These are phyloP conservation scores for Spinus olivaceus DNA, from an alignment of 2,797 vertebrate species.

Conservation along the genomic window DNA sequence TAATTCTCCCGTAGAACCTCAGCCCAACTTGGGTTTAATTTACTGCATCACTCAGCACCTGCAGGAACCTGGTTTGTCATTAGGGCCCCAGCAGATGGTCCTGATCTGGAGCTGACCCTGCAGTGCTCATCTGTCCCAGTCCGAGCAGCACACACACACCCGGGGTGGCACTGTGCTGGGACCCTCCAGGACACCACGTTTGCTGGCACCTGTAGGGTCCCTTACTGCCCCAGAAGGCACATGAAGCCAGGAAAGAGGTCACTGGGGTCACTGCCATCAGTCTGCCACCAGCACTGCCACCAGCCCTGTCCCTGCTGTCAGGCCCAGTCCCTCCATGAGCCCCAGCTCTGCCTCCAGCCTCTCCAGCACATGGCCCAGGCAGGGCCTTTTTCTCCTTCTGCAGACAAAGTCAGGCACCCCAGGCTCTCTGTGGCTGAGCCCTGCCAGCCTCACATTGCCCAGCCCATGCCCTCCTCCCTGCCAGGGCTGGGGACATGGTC, in stretches of 20 bases:
- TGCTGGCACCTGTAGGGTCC: neutral
- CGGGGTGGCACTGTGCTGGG: fast-evolving
- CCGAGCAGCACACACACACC: neutral
- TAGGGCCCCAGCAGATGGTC: neutral
- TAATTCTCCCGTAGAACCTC: neutral
- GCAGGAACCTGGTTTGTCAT: neutral
- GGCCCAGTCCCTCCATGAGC: neutral
- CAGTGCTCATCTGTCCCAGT: neutral
- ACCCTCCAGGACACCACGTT: fast-evolving
- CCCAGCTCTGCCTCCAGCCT: neutral
- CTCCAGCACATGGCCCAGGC: neutral
- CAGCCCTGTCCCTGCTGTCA: too few relatives aligned
- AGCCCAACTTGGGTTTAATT: neutral
- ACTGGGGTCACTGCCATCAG: neutral
- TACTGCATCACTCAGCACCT: neutral
- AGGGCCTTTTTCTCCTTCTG: neutral
- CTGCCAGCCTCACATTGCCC: neutral
- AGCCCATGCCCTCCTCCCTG: neutral
- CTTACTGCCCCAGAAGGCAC: neutral
- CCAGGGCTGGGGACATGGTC: neutral
- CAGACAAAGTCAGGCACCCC: neutral
- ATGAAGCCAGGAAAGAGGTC: neutral
- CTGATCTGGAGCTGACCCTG: neutral
- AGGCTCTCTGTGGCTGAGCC: neutral
- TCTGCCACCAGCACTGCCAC: too few relatives aligned